phyloP scores from a whole-genome alignment of 2,888 invertebrate species.

The Heliconius ismenius region DNA sequence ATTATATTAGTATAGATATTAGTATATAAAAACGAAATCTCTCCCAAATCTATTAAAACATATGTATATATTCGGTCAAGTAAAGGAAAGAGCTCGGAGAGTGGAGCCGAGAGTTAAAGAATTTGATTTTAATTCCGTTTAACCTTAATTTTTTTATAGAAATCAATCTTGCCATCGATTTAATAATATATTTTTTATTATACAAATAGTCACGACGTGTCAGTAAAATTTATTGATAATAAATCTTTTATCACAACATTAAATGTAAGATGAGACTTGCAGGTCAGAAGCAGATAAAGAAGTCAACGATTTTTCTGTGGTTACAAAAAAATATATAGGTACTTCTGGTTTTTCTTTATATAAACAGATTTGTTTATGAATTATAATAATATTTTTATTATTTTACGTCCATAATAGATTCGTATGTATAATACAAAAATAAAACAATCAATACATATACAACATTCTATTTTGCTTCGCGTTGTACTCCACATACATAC shows the following conservation, averaged over 20 bases:
- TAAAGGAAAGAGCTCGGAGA: no score
- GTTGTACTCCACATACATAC: not conserved
- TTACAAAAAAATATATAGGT: constrained; percentile 34
- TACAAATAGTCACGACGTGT: not conserved
- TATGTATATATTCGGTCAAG: no score
- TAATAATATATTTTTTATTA: not conserved
- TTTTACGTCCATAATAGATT: not conserved
- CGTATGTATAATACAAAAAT: no score
- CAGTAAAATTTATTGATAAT: constrained; percentile 35
- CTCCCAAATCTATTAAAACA: no score
- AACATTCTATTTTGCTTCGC: no score
- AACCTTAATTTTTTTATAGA: not conserved
- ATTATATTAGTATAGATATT: not conserved
- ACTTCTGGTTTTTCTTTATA: constrained; percentile 17
- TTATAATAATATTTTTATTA: constrained; percentile 5
- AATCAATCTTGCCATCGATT: not conserved
- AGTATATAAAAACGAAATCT: no score
- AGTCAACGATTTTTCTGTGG: constrained; percentile 36
- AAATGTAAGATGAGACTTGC: constrained; percentile 28
- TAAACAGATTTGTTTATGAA: not conserved
- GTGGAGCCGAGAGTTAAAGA: no score
- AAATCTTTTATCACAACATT: constrained; percentile 35
- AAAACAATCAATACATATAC: no score
- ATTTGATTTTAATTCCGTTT: not conserved
- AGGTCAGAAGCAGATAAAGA: constrained; percentile 37